Evolutionary conservation across 1,140 invertebrate species (phyloP), one percentile per base, ranked within the genome.

Genomic region (Trinorchestia longiramus): DNA sequence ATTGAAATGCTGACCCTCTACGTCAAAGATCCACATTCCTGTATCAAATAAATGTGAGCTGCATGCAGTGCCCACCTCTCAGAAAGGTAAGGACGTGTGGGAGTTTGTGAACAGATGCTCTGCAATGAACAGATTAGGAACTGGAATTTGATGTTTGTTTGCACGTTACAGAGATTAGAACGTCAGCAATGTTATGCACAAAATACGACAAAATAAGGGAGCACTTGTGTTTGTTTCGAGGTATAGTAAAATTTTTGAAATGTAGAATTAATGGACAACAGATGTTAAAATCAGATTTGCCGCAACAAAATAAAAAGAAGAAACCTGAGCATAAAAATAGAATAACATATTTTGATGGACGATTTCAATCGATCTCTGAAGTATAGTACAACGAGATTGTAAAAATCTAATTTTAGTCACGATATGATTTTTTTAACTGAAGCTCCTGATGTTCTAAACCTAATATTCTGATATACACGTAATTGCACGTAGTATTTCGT

Each of bases 1-100:
- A 90, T 90, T 90, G 43, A 41, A 90, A 41, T 90, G 88, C 62
- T 77, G 62, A 77, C 62, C 62, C 62, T 77, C 62, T 77, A 77
- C 62, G 62, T 77, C 62, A 77, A 77, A 77, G 62, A 77, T 77
- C 62, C 28, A 77, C 62, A 77, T 77, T 77, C 62, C 62, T 11
- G 62, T 77, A 77, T 77, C 62, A 77, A 77, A 77, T 77, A 77
- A 77, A 77, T 77, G 62, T 77, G 8, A 1, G 62, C 62, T 36
- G 62, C 62, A 77, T 77, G 62, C 62, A 77, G 62, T 77, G 62
- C 15, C 19, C 62, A 36, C 62, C 28, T 77, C 62, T 77, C 62
- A 77, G 36, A 36, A 77, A 77, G 62, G 62, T 77, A 19, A 77
- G 62, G 62, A 77, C 62, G 62, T 77, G 62, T 77, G 62, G 62